Evolutionary conservation across 2,797 vertebrate species (phyloP), one percentile per base, ranked within the genome.

Genomic region (Anas flavirostris): DNA sequence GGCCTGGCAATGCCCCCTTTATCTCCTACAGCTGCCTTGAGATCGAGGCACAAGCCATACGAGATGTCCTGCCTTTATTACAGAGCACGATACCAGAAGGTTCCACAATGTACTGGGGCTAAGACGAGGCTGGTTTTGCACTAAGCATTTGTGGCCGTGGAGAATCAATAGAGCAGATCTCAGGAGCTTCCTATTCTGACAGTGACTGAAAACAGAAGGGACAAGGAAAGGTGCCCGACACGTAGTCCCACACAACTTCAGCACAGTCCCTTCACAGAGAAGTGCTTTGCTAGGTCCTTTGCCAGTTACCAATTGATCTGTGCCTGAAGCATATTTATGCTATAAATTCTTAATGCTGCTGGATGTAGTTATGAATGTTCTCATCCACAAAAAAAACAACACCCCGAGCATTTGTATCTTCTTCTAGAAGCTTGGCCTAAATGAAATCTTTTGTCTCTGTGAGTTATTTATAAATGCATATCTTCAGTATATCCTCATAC

Each of bases 341-440:
- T 60, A 93, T 93, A 86, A 94, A 96, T 88, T 90, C 66, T 94
- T 96, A 88, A 96, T 69, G 62, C 17, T 91, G 68, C 46, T 89
- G 85, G 85, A 86, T 43, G 53, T 26, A 87, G 82, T 69, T 91
- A 72, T 8, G 33, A 82, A 84, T 29, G 22, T 75, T 62, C 72
- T 85, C 67, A 82, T 16, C 28, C 52, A 22, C 44, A 68, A 52
- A 79, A 73, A 88, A 74, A 80, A 59, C 1, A 41, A 55, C 31
- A 64, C 4, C 22, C 21, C 12, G 46, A 70, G 69, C 12, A 59
- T 56, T 19, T 60, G 6, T 31, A 91, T 83, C 44, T 78, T 94
- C 37, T 91, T 53, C 68, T 58, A 78, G 50, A 7, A 78, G 33
- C 35, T 10, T 64, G 15, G 46, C 8, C 59, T 67, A 90, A 87